These are phyloP conservation scores for Lordiphosa clarofinis DNA, from an alignment of 1,140 invertebrate species.

Conservation along the genomic window DNA sequence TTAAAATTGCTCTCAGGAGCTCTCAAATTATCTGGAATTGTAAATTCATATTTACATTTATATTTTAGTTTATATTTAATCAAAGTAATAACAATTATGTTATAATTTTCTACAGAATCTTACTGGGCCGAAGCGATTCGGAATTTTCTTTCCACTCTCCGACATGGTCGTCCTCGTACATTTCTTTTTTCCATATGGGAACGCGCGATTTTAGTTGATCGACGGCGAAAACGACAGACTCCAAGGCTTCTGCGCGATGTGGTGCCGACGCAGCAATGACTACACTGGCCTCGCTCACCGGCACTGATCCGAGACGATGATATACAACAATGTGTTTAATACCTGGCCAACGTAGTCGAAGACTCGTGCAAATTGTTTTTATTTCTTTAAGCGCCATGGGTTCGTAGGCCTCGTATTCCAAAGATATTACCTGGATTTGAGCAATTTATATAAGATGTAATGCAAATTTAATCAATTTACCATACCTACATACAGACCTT, in stretches of 20 bases:
- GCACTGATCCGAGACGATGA: slow-evolving; percentile 92
- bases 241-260: slow-evolving; percentile 90
- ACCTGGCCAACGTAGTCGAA: slow-evolving; percentile 85
- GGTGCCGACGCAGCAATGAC: slow-evolving; percentile 94
- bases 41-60: slow-evolving; percentile 10
- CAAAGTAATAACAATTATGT: slow-evolving; percentile 5
- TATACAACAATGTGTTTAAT: slow-evolving; percentile 90
- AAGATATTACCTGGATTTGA: slow-evolving; percentile 83
- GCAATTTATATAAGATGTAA: not conserved
- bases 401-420: slow-evolving; percentile 97
- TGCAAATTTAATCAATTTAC: slow-evolving; percentile 7
- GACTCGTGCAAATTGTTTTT: slow-evolving; percentile 87
- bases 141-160: slow-evolving; percentile 88
- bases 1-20: slow-evolving; percentile 34
- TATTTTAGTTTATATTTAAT: slow-evolving; percentile 18
- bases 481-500: slow-evolving; percentile 80
- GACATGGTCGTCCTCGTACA: slow-evolving; percentile 85
- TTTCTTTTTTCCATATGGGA: slow-evolving; percentile 98
- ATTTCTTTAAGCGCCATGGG: slow-evolving; percentile 93
- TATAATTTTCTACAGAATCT: slow-evolving; percentile 33
- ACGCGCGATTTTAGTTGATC: slow-evolving; percentile 92
- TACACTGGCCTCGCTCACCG: slow-evolving; percentile 93
- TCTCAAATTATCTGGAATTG: slow-evolving; percentile 15
- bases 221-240: slow-evolving; percentile 91
- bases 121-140: slow-evolving; percentile 86